Base-by-base conservation (phyloP, 2,113 vertebrate species). In the Eptesicus fuscus region DNA sequence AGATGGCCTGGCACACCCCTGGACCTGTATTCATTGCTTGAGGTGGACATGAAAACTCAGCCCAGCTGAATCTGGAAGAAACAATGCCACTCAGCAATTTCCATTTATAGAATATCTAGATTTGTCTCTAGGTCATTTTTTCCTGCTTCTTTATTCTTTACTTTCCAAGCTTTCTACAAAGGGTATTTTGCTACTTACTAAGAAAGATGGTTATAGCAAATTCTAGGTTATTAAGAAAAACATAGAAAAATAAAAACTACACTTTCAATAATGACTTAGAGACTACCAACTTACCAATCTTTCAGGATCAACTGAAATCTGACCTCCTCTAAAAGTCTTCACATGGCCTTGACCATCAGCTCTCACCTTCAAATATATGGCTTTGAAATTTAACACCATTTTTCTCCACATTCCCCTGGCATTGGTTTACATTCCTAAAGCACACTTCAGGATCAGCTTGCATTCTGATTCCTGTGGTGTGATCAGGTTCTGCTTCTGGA, bases 161-260 rank as follows among this genome's bases (percentile, higher is more conserved):
- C n/a, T 76, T 95, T 56, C 56, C 28, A 83, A 88, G 18, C 73
- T 83, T 93, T 69, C 56, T 79, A 49, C 18, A 17, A 42, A 83
- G 30, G 1, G 11, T 42, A 3, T 25, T 44, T 20, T 69, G 17
- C 20, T 69, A 44, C 13, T 82, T 85, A 25, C 63, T 83, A 49
- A 87, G 40, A 59, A 71, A 67, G 30, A 83, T 82, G 30, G 5
- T 32, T 73, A 35, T 7, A 53, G 7, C 9, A 88, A 78, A 71
- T 35, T 51, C 13, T 7, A 67, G 37, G 28, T 56, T 12, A 88
- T 32, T 53, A 85, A 65, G 32, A 28, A 74, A 70, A 44, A 76
- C 40, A 37, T 4, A 63, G 59, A 37, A 76, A 88, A 56, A 30
- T 73, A 42, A 42, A 59, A 86, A 35, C 2, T 9, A 83, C n/a